Conservation (phyloP, 2,888 invertebrate genomes). For the Lypha dubia region DNA sequence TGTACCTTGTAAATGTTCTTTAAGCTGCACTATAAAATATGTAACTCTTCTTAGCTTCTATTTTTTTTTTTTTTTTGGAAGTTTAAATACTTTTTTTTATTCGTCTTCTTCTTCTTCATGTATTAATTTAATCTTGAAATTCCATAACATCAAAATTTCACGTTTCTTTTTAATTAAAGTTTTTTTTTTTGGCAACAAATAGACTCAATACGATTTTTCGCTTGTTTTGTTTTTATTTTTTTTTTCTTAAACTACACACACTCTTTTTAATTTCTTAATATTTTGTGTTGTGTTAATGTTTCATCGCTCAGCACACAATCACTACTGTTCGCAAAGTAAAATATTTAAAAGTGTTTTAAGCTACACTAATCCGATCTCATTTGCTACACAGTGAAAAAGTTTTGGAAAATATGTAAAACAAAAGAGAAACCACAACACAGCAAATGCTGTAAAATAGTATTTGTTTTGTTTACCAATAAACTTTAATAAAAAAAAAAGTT, state of each 20-base stretch:
- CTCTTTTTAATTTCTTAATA: conserved; percentile 39
- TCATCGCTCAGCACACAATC: conserved; percentile 71
- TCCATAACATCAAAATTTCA: conserved; percentile 12
- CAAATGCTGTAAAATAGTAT: not conserved
- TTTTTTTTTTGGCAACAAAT: not conserved
- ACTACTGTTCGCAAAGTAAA: conserved; percentile 69
- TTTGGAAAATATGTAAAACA: conserved; percentile 5
- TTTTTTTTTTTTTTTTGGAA: too few relatives aligned
- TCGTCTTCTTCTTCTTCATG: conserved; percentile 3
- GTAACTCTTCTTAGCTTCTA: not conserved
- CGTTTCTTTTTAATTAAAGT: conserved; percentile 11
- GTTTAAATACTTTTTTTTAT: conserved; percentile 19
- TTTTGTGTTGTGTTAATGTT: conserved; percentile 69
- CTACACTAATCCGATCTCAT: conserved; percentile 72
- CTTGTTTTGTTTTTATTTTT: conserved; percentile 52
- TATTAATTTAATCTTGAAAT: conserved; percentile 1
- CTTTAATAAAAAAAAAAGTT: not conserved
- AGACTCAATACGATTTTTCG: conserved; percentile 9
- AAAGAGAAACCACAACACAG: not conserved
- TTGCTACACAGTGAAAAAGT: conserved; percentile 67
- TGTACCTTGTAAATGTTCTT: not conserved
- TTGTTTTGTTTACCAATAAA: conserved; percentile 3
- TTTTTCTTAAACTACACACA: conserved; percentile 19
- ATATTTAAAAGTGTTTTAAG: conserved; percentile 70
- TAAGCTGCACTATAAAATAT: too few relatives aligned